Evolutionary conservation across 2,888 invertebrate genomes (phyloP).

Genomic region (Hypselothyrea guttata): DNA sequence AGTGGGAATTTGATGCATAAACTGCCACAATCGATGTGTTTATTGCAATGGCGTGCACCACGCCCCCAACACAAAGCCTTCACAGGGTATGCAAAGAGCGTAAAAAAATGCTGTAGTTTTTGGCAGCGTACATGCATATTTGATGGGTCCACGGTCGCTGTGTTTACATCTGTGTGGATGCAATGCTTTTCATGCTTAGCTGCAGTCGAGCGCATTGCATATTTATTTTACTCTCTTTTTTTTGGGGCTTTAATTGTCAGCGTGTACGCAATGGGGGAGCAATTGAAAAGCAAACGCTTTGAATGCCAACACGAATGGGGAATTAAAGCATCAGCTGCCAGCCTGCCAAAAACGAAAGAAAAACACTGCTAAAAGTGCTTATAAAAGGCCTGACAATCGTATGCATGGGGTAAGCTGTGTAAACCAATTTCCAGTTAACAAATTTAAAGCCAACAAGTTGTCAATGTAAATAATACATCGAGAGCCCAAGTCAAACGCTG

Average conservation of each 20-base stretch:
- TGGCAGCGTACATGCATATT: conserved; percentile 13
- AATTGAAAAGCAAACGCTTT: conserved; percentile 54
- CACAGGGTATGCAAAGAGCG: background rate
- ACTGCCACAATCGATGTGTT: too few relatives aligned
- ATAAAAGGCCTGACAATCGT: background rate
- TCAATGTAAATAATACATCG: background rate
- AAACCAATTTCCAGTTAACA: background rate
- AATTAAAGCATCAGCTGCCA: conserved; percentile 5
- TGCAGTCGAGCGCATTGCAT: conserved; percentile 40
- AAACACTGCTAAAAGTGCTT: background rate
- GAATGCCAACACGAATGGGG: conserved; percentile 16
- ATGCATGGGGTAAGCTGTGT: background rate
- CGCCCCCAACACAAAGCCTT: too few relatives aligned
- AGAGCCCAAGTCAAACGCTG: too few relatives aligned
- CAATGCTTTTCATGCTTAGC: conserved; percentile 63
- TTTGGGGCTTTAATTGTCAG: conserved; percentile 54
- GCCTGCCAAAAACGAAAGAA: background rate
- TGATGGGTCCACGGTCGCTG: background rate
- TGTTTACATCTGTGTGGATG: conserved; percentile 46
- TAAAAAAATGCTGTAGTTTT: conserved; percentile 9
- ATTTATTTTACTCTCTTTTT: conserved; percentile 17
- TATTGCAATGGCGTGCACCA: too few relatives aligned
- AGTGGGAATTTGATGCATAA: too few relatives aligned
- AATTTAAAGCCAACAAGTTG: conserved; percentile 9
- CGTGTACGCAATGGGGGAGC: conserved; percentile 12